A percentile compares a stretch with the other conserved stretches of the same genome.
phyloP scores from a whole-genome alignment of 2,113 vertebrate species.

The Thamnophis sirtalis region DNA sequence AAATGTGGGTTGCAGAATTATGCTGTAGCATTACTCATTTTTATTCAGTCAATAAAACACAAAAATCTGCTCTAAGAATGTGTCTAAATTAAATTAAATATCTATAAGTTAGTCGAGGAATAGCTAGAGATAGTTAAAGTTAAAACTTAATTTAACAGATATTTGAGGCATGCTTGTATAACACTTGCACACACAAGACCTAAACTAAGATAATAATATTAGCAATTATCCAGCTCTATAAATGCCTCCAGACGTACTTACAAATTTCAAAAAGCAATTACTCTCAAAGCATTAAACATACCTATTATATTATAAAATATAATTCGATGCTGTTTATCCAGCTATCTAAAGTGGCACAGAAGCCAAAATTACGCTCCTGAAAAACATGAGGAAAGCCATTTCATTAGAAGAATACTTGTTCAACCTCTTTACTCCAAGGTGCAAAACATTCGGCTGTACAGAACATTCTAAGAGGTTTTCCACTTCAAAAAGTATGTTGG shows the following conservation, averaged over 20 bases:
- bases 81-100: not conserved
- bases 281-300: slow-evolving; percentile 14
- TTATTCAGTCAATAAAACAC: not conserved
- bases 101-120: slow-evolving; percentile 35
- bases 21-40: not conserved
- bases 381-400: slow-evolving; percentile 25
- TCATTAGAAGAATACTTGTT: slow-evolving; percentile 37
- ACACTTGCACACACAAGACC: slow-evolving; percentile 57
- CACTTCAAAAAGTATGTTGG: not conserved
- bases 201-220: slow-evolving; percentile 57
- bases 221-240: slow-evolving; percentile 42
- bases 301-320: slow-evolving; percentile 23
- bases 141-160: slow-evolving; percentile 51
- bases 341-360: slow-evolving; percentile 30
- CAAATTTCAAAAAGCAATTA: slow-evolving; percentile 30
- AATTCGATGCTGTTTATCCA: slow-evolving; percentile 18
- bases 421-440: slow-evolving; percentile 40
- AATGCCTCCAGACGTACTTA: slow-evolving; percentile 36
- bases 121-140: slow-evolving; percentile 44
- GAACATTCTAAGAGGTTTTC: slow-evolving; percentile 16
- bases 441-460: slow-evolving; percentile 31
- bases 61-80: not conserved
- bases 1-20: not conserved
- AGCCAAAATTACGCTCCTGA: slow-evolving; percentile 46
- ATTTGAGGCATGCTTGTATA: slow-evolving; percentile 63